Conservation (phyloP, 2,888 invertebrate species). For the Crioceris asparagi region DNA sequence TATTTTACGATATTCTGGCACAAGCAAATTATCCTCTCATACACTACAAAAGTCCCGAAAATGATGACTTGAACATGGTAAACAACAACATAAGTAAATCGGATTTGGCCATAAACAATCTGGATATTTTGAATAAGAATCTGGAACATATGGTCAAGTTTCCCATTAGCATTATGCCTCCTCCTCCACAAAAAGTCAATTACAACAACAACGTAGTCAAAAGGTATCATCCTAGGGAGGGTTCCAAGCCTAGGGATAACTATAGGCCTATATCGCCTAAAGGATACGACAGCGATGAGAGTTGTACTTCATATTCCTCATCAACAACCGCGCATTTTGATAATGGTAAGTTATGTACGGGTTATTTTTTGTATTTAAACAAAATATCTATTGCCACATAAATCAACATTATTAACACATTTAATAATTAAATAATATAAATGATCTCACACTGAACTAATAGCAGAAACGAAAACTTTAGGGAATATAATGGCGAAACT, state of each 20-base stretch:
- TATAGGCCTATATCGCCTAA: slow-evolving; percentile 19
- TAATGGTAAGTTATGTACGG: slow-evolving; percentile 10
- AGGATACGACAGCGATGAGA: slow-evolving; percentile 21
- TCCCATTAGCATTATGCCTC: slow-evolving; percentile 17
- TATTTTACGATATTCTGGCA: slow-evolving; percentile 16
- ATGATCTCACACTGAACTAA: too few relatives aligned
- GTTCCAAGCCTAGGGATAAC: slow-evolving; percentile 12
- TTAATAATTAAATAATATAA: too few relatives aligned
- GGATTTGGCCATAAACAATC: slow-evolving; percentile 13
- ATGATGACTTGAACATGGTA: slow-evolving; percentile 15
- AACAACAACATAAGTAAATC: slow-evolving; percentile 15
- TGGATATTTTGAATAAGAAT: slow-evolving; percentile 13
- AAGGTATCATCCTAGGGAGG: slow-evolving; percentile 15
- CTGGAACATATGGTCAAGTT: slow-evolving; percentile 13
- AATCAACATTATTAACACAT: too few relatives aligned
- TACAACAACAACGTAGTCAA: slow-evolving; percentile 13
- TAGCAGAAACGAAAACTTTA: too few relatives aligned
- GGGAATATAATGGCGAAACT: too few relatives aligned
- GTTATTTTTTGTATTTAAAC: neutral
- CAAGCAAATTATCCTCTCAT: slow-evolving; percentile 12
- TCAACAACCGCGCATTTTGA: slow-evolving; percentile 12
- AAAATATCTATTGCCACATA: too few relatives aligned
- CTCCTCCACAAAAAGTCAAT: slow-evolving; percentile 16
- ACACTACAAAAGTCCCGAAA: slow-evolving; percentile 13
- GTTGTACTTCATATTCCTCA: slow-evolving; percentile 15